Conservation (phyloP, 2,797 vertebrate genomes). For the Poecilia picta region DNA sequence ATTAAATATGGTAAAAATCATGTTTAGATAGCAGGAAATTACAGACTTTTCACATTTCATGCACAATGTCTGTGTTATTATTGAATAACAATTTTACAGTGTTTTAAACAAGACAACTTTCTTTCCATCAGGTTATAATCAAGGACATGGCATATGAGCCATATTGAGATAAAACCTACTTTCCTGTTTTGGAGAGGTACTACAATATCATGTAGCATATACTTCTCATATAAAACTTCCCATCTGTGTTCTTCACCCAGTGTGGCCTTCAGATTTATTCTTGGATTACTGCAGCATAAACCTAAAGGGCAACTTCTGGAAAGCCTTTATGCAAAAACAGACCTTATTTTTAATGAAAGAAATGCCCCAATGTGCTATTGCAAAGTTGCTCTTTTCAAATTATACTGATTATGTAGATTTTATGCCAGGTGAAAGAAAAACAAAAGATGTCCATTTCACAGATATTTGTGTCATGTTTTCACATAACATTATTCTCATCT, state of each 20-base stretch:
- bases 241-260: background rate
- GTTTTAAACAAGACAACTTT: background rate
- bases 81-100: background rate
- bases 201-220: no score
- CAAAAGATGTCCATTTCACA: background rate
- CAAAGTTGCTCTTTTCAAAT: conserved; percentile 4
- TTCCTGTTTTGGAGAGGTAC: background rate
- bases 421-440: background rate
- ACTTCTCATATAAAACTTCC: background rate
- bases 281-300: conserved; percentile 6
- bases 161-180: background rate
- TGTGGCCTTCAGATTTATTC: background rate
- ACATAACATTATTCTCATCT: background rate
- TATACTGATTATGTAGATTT: conserved; percentile 6
- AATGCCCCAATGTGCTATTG: background rate
- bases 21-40: background rate
- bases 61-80: background rate
- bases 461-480: background rate
- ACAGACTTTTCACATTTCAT: background rate
- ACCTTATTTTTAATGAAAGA: conserved; percentile 1
- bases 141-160: background rate
- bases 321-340: background rate
- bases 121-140: background rate
- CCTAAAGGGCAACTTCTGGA: background rate
- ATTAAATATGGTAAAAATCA: background rate